Conservation (phyloP, 2,797 vertebrate genomes). For the Smutsia gigantea region DNA sequence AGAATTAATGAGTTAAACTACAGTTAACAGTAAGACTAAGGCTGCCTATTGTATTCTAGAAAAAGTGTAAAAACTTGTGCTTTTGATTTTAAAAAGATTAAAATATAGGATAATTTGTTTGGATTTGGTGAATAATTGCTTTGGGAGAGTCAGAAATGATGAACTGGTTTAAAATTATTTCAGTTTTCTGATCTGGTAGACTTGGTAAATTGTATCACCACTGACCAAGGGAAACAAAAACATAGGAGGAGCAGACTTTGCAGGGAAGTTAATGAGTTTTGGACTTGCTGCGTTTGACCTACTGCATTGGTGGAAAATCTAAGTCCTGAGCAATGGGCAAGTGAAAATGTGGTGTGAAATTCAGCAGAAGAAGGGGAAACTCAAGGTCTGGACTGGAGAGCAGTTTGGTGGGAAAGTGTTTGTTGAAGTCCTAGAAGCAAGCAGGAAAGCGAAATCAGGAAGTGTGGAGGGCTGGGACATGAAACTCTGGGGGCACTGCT, state of each 20-base stretch:
- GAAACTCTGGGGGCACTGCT: background rate
- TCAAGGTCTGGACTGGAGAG: background rate
- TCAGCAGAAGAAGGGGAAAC: background rate
- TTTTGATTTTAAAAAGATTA: conserved; percentile 16
- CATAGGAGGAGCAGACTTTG: background rate
- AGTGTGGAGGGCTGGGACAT: background rate
- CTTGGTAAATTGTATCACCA: background rate
- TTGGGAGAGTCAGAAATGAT: background rate
- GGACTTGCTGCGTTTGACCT: background rate
- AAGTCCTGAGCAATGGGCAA: background rate
- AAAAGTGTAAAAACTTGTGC: background rate
- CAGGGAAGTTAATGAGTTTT: background rate
- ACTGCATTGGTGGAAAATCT: background rate
- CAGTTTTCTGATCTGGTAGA: background rate
- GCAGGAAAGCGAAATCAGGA: background rate
- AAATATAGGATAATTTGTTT: background rate
- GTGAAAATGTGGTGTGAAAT: background rate
- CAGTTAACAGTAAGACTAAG: background rate
- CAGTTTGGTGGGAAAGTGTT: background rate
- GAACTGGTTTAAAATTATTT: background rate
- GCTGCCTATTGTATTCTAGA: background rate
- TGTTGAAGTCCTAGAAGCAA: background rate
- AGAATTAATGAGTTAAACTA: background rate
- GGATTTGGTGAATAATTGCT: background rate
- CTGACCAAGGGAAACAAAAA: background rate